phyloP scores from a whole-genome alignment of 53 echinoderm and acorn worm genomes.

The Stichopus horrens region DNA sequence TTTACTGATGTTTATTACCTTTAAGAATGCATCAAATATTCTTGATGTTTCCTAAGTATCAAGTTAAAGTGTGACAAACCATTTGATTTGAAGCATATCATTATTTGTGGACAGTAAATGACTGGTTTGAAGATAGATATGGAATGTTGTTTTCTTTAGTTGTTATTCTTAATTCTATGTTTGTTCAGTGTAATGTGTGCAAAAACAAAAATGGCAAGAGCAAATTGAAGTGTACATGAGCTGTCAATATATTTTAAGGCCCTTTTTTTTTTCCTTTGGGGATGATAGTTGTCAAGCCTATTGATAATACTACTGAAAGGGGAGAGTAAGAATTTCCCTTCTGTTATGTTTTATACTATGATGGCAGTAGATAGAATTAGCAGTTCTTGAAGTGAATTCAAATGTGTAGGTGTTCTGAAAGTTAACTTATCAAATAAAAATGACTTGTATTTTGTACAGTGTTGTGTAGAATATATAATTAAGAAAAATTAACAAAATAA shows the following conservation, averaged over 20 bases:
- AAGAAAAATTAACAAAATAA: background rate
- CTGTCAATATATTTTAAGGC: background rate
- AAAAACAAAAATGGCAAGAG: background rate
- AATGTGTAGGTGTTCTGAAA: slow-evolving; percentile 41
- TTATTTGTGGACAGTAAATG: background rate
- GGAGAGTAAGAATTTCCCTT: background rate
- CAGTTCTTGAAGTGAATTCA: slow-evolving; percentile 40
- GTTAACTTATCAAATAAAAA: slow-evolving; percentile 15
- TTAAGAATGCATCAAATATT: no score
- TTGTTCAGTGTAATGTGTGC: background rate
- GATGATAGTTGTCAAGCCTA: background rate
- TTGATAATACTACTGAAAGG: background rate
- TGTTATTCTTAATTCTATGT: background rate
- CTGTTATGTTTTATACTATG: slow-evolving; percentile 35
- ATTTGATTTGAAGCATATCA: background rate
- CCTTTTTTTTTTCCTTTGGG: background rate
- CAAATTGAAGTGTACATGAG: slow-evolving; percentile 1
- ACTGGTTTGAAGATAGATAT: background rate
- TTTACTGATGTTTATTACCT: no score
- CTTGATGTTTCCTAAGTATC: no score
- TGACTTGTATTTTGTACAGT: slow-evolving; percentile 45
- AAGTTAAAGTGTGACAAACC: background rate
- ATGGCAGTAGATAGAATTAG: slow-evolving; percentile 13
- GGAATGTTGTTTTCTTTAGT: background rate
- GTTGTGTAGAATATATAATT: slow-evolving; percentile 40